These are phyloP conservation scores for Eueides isabella DNA, from an alignment of 1,140 invertebrate genomes.

Conservation along the genomic window DNA sequence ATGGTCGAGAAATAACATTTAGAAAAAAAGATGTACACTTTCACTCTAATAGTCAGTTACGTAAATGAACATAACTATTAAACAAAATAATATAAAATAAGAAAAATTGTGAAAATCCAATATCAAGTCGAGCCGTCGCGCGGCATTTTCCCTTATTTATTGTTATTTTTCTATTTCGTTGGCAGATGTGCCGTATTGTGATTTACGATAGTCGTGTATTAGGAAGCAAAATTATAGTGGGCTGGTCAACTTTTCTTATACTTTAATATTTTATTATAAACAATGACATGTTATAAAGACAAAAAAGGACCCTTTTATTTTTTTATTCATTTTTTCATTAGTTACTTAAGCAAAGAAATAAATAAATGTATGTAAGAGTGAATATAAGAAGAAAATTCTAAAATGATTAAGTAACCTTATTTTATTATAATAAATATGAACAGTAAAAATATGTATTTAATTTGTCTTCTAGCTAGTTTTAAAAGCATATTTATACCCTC, in stretches of 20 bases:
- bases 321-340: too few species aligned
- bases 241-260: conserved; percentile 46
- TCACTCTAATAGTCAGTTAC: too few species aligned
- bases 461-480: too few species aligned
- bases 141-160: conserved; percentile 75
- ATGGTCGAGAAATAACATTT: too few species aligned
- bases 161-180: conserved; percentile 82
- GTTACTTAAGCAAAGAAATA: background rate
- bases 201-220: conserved; percentile 76
- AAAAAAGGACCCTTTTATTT: too few species aligned
- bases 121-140: conserved; percentile 54
- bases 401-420: too few species aligned
- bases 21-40: too few species aligned
- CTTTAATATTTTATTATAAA: background rate
- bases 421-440: too few species aligned
- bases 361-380: background rate
- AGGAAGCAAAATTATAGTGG: conserved; percentile 64
- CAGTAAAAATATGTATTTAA: too few species aligned
- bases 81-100: background rate
- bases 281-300: background rate
- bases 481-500: background rate
- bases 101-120: conserved; percentile 43
- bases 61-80: background rate
- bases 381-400: too few species aligned
- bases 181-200: conserved; percentile 76